phyloP scores from a whole-genome alignment of 92 coral and sea anemone genomes.

The Heliopora coerulea region DNA sequence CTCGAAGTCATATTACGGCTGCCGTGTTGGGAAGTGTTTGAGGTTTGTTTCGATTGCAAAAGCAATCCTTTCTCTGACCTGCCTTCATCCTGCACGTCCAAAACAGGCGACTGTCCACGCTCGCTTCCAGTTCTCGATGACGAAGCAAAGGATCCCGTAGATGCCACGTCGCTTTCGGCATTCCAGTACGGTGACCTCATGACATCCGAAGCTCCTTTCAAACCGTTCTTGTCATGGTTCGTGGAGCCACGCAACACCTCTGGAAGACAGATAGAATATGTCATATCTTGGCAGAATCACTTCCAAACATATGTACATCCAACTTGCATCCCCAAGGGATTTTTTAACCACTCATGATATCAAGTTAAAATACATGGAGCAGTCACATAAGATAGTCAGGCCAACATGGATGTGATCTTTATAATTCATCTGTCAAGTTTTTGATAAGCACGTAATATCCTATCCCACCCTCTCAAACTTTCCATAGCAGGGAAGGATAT shows the following conservation, averaged over 20 bases:
- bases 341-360: no score
- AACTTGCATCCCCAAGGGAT: no score
- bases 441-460: no score
- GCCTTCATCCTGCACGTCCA: not conserved
- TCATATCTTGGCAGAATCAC: no score
- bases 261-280: not conserved
- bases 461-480: no score
- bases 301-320: no score
- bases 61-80: not conserved
- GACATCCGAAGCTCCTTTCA: not conserved
- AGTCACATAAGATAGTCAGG: no score
- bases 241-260: slow-evolving; percentile 4
- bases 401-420: no score
- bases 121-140: slow-evolving; percentile 36
- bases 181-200: not conserved
- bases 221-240: not conserved
- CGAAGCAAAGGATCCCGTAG: slow-evolving; percentile 34
- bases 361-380: no score
- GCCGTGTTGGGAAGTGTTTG: slow-evolving; percentile 53
- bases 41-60: slow-evolving; percentile 1
- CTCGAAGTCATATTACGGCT: slow-evolving; percentile 39
- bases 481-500: no score
- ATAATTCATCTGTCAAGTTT: no score
- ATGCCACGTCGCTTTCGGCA: not conserved
- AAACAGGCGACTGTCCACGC: not conserved